A percentile compares a stretch with the other conserved stretches of the same genome.
phyloP scores from a whole-genome alignment of 2,113 vertebrate species.

The Poeciliopsis retropinna region DNA sequence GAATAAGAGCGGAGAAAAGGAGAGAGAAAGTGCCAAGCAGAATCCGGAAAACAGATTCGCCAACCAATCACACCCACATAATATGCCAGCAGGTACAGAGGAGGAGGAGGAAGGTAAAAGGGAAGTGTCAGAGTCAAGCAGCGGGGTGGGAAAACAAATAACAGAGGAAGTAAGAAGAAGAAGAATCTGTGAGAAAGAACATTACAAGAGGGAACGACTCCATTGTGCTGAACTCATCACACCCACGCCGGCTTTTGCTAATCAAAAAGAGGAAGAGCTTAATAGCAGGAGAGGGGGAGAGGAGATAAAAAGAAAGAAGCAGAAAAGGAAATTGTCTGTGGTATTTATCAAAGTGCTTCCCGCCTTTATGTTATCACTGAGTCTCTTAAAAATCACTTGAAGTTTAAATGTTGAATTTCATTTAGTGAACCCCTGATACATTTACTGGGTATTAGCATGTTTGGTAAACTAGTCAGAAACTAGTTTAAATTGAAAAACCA shows the following conservation, averaged over 20 bases:
- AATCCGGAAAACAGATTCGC: background rate
- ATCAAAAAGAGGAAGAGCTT: conserved; percentile 35
- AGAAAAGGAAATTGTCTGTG: background rate
- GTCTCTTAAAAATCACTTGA: background rate
- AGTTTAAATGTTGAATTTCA: background rate
- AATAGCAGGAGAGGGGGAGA: conserved; percentile 23
- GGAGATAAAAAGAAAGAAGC: conserved; percentile 2
- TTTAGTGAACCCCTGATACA: too few species aligned
- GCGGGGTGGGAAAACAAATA: background rate
- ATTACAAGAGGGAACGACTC: conserved; percentile 38
- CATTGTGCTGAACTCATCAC: conserved; percentile 47
- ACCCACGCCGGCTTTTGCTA: conserved; percentile 46
- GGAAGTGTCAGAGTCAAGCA: conserved; percentile 26
- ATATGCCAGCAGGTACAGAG: conserved; percentile 26
- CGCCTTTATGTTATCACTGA: background rate
- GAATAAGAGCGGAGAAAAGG: background rate
- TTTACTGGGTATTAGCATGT: background rate
- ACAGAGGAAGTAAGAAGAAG: conserved; percentile 14
- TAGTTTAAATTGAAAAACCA: background rate
- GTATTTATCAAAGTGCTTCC: conserved; percentile 6
- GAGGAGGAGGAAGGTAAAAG: conserved; percentile 33
- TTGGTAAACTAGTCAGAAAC: background rate
- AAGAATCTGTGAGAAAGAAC: conserved; percentile 5
- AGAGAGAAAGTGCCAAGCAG: conserved; percentile 5
- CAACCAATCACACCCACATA: conserved; percentile 42